Percentiles rank a stretch among this genome's conserved stretches.
Conservation (phyloP, 2,113 vertebrate genomes). For the Tupaia tana region DNA sequence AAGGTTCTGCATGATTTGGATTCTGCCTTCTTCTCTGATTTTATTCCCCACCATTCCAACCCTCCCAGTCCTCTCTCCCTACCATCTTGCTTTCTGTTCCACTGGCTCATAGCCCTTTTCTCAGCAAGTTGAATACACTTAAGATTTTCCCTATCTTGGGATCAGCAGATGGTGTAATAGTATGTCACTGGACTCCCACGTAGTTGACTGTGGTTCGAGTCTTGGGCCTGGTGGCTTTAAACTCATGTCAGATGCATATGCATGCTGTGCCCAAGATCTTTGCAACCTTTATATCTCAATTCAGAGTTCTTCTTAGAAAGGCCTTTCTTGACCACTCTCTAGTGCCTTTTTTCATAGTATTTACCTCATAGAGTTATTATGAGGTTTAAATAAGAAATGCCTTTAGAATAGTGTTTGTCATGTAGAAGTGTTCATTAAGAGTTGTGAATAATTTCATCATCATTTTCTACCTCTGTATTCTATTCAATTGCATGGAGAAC, state of each 20-base stretch:
- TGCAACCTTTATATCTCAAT: not conserved
- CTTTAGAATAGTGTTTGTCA: not conserved
- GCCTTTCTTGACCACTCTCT: not conserved
- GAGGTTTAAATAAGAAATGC: not conserved
- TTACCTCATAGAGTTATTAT: not conserved
- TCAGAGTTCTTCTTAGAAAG: conserved; percentile 22
- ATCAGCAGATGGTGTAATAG: too few species aligned
- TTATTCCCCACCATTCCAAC: not conserved
- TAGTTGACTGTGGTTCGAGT: too few species aligned
- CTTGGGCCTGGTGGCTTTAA: too few species aligned
- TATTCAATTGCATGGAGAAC: not conserved
- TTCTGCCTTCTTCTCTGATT: not conserved
- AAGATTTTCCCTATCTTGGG: not conserved
- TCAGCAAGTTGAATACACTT: not conserved
- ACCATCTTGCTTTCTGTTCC: not conserved
- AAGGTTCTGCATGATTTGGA: not conserved
- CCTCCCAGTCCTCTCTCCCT: accelerated
- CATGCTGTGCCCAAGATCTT: not conserved
- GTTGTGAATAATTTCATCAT: not conserved
- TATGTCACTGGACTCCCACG: too few species aligned
- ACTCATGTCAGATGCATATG: too few species aligned
- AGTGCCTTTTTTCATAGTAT: not conserved
- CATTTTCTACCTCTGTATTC: not conserved
- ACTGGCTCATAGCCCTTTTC: not conserved
- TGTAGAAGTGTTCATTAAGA: not conserved